Evolutionary conservation across 2,113 vertebrate genomes (phyloP).

Genomic region (Misgurnus anguillicaudatus): DNA sequence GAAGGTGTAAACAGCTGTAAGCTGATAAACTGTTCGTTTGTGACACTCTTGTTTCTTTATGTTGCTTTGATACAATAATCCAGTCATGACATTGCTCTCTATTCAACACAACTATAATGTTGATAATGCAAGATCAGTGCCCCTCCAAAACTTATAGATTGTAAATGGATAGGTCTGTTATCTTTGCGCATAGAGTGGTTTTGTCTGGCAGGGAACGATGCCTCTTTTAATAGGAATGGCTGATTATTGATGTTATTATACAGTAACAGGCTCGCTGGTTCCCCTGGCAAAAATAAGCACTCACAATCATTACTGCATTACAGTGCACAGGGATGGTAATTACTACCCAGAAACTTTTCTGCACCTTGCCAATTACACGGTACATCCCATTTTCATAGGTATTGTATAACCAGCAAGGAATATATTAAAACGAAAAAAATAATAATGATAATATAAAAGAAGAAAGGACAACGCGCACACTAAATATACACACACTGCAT

Average conservation of each 20-base stretch:
- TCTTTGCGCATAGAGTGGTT: not conserved
- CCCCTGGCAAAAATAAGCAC: constrained; percentile 28
- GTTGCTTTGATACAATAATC: constrained; percentile 48
- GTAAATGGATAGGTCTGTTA: not conserved
- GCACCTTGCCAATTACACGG: constrained; percentile 48
- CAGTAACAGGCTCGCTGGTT: constrained; percentile 24
- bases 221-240: constrained; percentile 32
- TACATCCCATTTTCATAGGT: constrained; percentile 31
- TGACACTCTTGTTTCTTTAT: too few relatives aligned
- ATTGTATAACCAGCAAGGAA: constrained; percentile 40
- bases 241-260: constrained; percentile 46
- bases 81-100: constrained; percentile 52
- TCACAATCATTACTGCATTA: constrained; percentile 29
- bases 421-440: constrained; percentile 23
- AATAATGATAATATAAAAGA: not conserved
- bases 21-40: too few relatives aligned
- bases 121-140: not conserved
- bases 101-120: constrained; percentile 41
- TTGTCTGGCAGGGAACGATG: not conserved
- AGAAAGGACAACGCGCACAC: constrained; percentile 6
- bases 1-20: too few relatives aligned
- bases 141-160: constrained; percentile 8
- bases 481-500: not conserved
- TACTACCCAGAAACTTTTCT: constrained; percentile 45
- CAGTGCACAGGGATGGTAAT: constrained; percentile 29